Conservation (phyloP, 2,113 vertebrate genomes). For the Menura novaehollandiae region DNA sequence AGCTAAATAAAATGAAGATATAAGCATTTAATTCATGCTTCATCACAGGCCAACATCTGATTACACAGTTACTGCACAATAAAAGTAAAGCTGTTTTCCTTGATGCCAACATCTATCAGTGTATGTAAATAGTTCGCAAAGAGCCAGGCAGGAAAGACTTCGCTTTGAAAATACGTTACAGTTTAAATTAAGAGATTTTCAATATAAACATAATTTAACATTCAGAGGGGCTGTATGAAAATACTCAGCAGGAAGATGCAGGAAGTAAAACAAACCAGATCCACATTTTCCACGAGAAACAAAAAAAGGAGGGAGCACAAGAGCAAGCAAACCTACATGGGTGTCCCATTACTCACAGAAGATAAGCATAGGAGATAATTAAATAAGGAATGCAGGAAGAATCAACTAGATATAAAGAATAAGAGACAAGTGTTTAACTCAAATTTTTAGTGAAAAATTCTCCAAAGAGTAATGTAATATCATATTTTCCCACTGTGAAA, state of each 20-base stretch:
- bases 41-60: slow-evolving; percentile 66
- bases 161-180: slow-evolving; percentile 41
- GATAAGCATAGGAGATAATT: slow-evolving; percentile 90
- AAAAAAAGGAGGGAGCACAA: slow-evolving; percentile 44
- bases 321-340: slow-evolving; percentile 78
- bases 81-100: slow-evolving; percentile 51
- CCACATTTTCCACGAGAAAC: slow-evolving; percentile 56
- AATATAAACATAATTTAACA: slow-evolving; percentile 46
- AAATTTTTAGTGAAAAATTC: slow-evolving; percentile 51
- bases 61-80: slow-evolving; percentile 65
- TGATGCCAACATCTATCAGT: slow-evolving; percentile 55
- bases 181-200: slow-evolving; percentile 59
- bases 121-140: slow-evolving; percentile 35
- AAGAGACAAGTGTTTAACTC: slow-evolving; percentile 81
- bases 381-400: slow-evolving; percentile 94
- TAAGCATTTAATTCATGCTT: slow-evolving; percentile 73
- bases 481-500: not conserved
- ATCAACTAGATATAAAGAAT: slow-evolving; percentile 90
- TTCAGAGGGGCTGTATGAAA: slow-evolving; percentile 37
- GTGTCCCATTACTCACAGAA: slow-evolving; percentile 93
- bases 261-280: slow-evolving; percentile 69
- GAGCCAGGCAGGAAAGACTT: slow-evolving; percentile 64
- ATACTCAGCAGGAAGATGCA: slow-evolving; percentile 68
- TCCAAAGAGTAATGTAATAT: not conserved
- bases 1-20: slow-evolving; percentile 59